These are phyloP conservation scores for Psittacula cyanocephala DNA, from an alignment of 2,113 vertebrate species.

Conservation along the genomic window DNA sequence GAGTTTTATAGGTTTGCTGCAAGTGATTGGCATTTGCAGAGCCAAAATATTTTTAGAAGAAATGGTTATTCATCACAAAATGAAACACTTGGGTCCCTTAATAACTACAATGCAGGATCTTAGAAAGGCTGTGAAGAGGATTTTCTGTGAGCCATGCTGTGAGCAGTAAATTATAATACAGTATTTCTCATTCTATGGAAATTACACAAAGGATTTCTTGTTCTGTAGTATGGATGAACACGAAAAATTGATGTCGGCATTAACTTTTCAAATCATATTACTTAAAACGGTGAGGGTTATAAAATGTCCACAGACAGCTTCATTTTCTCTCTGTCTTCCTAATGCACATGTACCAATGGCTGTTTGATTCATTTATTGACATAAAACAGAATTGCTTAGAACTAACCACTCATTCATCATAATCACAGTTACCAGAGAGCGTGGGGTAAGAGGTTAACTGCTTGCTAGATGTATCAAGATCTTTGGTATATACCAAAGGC, in stretches of 20 bases:
- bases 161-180: slow-evolving; percentile 18
- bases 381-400: slow-evolving; percentile 62
- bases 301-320: not conserved
- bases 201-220: slow-evolving; percentile 20
- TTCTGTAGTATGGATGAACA: slow-evolving; percentile 2
- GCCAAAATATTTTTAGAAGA: not conserved
- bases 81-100: not conserved
- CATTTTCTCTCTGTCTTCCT: not conserved
- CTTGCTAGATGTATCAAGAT: slow-evolving; percentile 49
- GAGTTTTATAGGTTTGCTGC: not conserved
- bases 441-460: slow-evolving; percentile 62
- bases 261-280: slow-evolving; percentile 53
- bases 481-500: slow-evolving; percentile 26
- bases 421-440: slow-evolving; percentile 39
- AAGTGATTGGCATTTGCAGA: not conserved
- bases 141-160: not conserved
- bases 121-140: not conserved
- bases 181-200: slow-evolving; percentile 39
- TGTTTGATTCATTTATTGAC: slow-evolving; percentile 66
- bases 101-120: not conserved
- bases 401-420: slow-evolving; percentile 55
- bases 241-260: slow-evolving; percentile 53
- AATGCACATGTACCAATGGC: not conserved
- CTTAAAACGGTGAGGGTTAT: not conserved
- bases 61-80: not conserved